Evolutionary conservation across 53 echinoderm and acorn worm genomes (phyloP), one percentile per base, ranked within the genome.

Genomic region (Stichopus horrens): DNA sequence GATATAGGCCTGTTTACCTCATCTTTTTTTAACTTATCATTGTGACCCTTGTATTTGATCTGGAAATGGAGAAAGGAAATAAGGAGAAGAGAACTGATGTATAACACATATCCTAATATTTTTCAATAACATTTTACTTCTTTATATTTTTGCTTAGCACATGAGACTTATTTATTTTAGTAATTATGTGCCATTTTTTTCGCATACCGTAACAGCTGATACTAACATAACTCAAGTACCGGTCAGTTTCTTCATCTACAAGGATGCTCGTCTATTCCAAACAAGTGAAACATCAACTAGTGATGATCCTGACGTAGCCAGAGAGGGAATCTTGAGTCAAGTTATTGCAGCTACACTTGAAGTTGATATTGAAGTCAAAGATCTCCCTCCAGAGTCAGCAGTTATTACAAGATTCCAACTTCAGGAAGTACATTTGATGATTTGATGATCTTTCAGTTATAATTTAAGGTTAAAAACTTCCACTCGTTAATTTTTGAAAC

Each of bases 231-330:
- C 51, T 8, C 21, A 52, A 11, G 63, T 85, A 8, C 85, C 85
- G 5, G 6, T 85, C 21, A 85, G 85, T 13, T 85, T 85, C 66
- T 52, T 85, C 13, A 22, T 85, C 16, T 85, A 85, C 58, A 85
- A 85, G 22, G 85, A 85, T 67, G 11, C 63, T 11, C 57, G 65
- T 10, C 85, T 85, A 5, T 85, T 85, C 51, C 85, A 67, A 66
- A 85, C 85, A 63, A 67, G 23, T 20, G 2, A 85, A 52, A 85
- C 21, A 2, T 6, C 71, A 71, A 6, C 71, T 7, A 71, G n/a
- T 71, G 18, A 7, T 7, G 19, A 18, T 71, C 71, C 71, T 13
- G 71, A 71, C 18, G 7, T 16, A 71, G 14, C 51, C 68, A 59
- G 85, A 37, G 85, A 85, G 8, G 67, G 9, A 19, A 85, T 85